Evolutionary conservation across 2,113 vertebrate genomes (phyloP), one percentile per base, ranked within the genome.

Genomic region (Spea multiplicata): DNA sequence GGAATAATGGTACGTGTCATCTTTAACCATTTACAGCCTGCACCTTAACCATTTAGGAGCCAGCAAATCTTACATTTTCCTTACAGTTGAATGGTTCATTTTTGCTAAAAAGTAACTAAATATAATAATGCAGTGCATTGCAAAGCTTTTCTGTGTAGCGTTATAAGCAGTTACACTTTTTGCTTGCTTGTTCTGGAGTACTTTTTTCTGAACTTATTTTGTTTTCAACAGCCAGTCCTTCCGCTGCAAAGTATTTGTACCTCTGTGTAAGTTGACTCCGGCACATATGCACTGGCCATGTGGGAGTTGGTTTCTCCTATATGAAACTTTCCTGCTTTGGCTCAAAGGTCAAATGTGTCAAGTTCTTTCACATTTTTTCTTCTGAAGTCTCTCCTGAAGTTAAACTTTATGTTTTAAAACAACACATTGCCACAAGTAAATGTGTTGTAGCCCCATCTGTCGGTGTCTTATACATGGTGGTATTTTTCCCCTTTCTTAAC

Each of bases 1-100:
- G 71, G 8, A 73, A 0, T 0, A 83, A 78, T 69, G 89, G 91
- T 93, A 80, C 30, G 9, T 52, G 50, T 6, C 9, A 2, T 52
- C 6, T 52, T 52, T 10, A 6, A 52, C 50, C 30, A 30, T 30
- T 30, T 30, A 30, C 30, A 30, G 30, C 30, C 30, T 30, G 30
- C 30, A 30, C 30, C 2, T 30, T 30, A 30, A 2, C 30, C 30
- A 30, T 30, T 30, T 30, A 30, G 30, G 30, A 1, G 30, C 30
- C 30, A 30, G 2, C 30, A 30, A 30, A 30, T 30, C 30, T 30
- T 30, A 30, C 30, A 30, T 30, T 30, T 30, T 30, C 30, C 30
- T 30, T 30, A 2, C 30, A 30, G 30, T 30, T 30, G 1, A 30
- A 30, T 30, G 30, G 30, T 30, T 30, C 30, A 30, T 30, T 30